phyloP scores from a whole-genome alignment of 37 sponge, comb jelly and placozoan genomes.

The Diacarnus erythraeanus region DNA sequence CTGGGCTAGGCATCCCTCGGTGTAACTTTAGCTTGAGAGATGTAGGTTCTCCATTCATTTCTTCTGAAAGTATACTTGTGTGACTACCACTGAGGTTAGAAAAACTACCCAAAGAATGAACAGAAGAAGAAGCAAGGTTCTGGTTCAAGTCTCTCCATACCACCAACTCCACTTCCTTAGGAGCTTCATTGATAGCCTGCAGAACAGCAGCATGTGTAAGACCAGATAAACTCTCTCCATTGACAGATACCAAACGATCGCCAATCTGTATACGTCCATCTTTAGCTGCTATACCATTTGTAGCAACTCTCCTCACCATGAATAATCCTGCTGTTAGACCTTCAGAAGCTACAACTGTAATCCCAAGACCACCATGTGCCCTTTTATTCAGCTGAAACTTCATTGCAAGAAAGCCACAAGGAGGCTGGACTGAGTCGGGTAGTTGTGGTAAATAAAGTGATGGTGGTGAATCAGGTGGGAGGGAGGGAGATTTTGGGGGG shows the following conservation, averaged over 20 bases:
- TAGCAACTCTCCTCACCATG: conserved; percentile 56
- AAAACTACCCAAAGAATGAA: conserved; percentile 36
- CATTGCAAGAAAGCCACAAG: conserved; percentile 25
- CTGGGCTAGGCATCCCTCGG: background rate
- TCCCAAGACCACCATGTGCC: conserved; percentile 47
- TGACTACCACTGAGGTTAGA: conserved; percentile 43
- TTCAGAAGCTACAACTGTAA: conserved; percentile 50
- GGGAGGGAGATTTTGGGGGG: background rate
- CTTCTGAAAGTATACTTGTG: conserved; percentile 36
- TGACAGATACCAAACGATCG: conserved; percentile 67
- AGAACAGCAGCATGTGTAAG: conserved; percentile 58
- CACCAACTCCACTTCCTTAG: conserved; percentile 29
- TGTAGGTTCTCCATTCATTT: background rate
- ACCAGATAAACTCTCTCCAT: conserved; percentile 39
- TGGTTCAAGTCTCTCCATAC: conserved; percentile 56
- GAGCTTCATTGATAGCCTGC: conserved; percentile 38
- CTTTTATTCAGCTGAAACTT: conserved; percentile 50
- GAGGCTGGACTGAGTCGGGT: background rate
- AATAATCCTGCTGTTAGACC: conserved; percentile 34
- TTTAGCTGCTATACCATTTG: conserved; percentile 61
- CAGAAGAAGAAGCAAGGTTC: conserved; percentile 39
- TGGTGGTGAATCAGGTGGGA: background rate
- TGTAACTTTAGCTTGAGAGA: background rate
- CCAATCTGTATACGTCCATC: conserved; percentile 61
- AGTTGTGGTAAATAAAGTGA: background rate